Conservation (phyloP, 1,140 invertebrate species). For the Brevipalpus yothersi region DNA sequence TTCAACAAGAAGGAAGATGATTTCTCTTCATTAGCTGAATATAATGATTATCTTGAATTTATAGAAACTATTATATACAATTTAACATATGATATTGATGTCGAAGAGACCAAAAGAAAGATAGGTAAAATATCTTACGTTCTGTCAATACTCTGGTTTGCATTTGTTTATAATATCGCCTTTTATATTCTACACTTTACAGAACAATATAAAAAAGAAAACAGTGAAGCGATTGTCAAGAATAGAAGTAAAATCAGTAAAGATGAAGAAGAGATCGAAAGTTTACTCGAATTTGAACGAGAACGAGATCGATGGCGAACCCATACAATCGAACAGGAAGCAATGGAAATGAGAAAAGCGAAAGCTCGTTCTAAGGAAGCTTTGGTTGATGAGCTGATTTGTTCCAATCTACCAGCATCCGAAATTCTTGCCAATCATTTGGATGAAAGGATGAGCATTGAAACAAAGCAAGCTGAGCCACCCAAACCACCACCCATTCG, state of each 20-base stretch:
- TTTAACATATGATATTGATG: conserved; percentile 66
- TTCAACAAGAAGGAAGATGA: conserved; percentile 80
- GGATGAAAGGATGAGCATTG: conserved; percentile 28
- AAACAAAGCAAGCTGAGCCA: conserved; percentile 17
- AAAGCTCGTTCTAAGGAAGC: conserved; percentile 65
- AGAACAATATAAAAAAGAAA: conserved; percentile 79
- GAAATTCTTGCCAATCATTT: conserved; percentile 63
- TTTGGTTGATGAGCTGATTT: conserved; percentile 79
- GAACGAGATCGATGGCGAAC: conserved; percentile 20
- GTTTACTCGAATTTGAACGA: conserved; percentile 54
- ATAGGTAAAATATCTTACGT: conserved; percentile 24
- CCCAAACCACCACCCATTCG: not conserved
- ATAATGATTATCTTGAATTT: conserved; percentile 75
- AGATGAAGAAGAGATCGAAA: conserved; percentile 39
- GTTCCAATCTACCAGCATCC: conserved; percentile 59
- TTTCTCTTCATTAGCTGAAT: conserved; percentile 49
- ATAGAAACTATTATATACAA: conserved; percentile 78
- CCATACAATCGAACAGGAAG: conserved; percentile 30
- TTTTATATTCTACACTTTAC: not conserved
- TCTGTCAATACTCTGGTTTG: not conserved
- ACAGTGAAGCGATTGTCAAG: conserved; percentile 65
- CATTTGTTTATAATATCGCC: not conserved
- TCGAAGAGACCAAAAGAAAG: conserved; percentile 60
- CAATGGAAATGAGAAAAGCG: conserved; percentile 43
- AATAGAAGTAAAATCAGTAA: conserved; percentile 28